Evolutionary conservation across 2,888 invertebrate species (phyloP), one percentile per base, ranked within the genome.

Genomic region (Synanthedon tipuliformis): DNA sequence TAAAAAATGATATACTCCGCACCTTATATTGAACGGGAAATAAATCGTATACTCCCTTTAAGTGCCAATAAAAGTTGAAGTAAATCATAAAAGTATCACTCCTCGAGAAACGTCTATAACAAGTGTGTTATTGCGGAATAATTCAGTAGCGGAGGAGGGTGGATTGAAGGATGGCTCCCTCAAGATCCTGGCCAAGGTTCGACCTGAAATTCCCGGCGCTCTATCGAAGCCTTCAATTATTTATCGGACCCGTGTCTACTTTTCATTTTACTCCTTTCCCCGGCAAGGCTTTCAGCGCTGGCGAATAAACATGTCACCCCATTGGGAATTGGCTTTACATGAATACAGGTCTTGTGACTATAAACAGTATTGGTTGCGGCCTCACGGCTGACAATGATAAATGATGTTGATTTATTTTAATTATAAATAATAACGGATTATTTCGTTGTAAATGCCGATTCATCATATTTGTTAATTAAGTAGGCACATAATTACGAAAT

Each of bases 21-120:
- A 76, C 80, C 80, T 81, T 81, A 83, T 85, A 85, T 86, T 85
- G 83, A 83, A 81, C 83, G 77, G 75, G 72, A 79, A 84, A 86
- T 86, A 86, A 85, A 86, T 86, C 83, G 82, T 82, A 81, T 85
- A 85, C 83, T 84, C 81, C 81, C 83, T 83, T 81, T 87, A 87
- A 86, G 86, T 85, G 84, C 86, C 86, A 87, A 87, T 87, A 87
- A 87, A 87, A 87, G 81, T 86, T 81, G 83, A 71, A 85, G 85
- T 86, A 87, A 87, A 87, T 87, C 86, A 86, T 86, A 87, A 84
- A 86, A 85, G 86, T 86, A 86, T 86, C 85, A 86, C 81, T 84
- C 81, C 73, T 70, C 75, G 74, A 78, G 80, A 84, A 85, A 83
- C 73, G 86, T 86, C 85, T 84, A 83, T 85, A 87, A 86, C 86